phyloP scores from a whole-genome alignment of 2,888 invertebrate species.

The Mystacides longicornis region DNA sequence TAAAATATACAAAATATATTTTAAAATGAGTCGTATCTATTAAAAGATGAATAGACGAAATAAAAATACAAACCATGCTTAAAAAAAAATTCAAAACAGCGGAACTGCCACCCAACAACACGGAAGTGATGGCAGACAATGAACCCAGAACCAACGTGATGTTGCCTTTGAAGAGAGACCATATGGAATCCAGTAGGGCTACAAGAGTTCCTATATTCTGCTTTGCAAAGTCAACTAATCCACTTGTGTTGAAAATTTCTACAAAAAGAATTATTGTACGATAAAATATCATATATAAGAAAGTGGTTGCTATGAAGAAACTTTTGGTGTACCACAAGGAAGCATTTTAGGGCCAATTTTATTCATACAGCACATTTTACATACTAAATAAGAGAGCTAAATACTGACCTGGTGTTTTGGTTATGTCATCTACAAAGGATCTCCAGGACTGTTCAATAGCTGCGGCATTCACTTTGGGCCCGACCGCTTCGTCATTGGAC shows the following conservation, averaged over 20 bases:
- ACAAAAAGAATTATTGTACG: no score
- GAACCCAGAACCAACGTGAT: slow-evolving; percentile 78
- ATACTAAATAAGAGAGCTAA: no score
- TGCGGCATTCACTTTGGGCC: slow-evolving; percentile 66
- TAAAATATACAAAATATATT: slow-evolving; percentile 43
- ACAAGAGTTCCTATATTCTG: slow-evolving; percentile 86
- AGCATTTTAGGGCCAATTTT: no score
- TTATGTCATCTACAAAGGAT: slow-evolving; percentile 60
- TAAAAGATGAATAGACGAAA: neutral
- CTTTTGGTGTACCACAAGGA: no score
- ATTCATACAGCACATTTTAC: no score
- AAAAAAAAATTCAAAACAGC: slow-evolving; percentile 81
- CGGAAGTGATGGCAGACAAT: slow-evolving; percentile 77
- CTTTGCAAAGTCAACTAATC: slow-evolving; percentile 73
- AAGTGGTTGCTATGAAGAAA: no score
- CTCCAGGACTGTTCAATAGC: slow-evolving; percentile 70
- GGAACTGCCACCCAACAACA: slow-evolving; percentile 83
- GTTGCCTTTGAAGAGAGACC: slow-evolving; percentile 90
- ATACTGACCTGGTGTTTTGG: slow-evolving; percentile 62
- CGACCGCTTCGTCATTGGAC: slow-evolving; percentile 55
- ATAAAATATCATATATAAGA: no score
- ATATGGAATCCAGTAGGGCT: slow-evolving; percentile 78
- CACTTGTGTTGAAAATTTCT: slow-evolving; percentile 66
- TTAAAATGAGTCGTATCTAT: no score
- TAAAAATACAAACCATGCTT: slow-evolving; percentile 58